Conservation (phyloP, 2,797 vertebrate genomes). For the Argya squamiceps region DNA sequence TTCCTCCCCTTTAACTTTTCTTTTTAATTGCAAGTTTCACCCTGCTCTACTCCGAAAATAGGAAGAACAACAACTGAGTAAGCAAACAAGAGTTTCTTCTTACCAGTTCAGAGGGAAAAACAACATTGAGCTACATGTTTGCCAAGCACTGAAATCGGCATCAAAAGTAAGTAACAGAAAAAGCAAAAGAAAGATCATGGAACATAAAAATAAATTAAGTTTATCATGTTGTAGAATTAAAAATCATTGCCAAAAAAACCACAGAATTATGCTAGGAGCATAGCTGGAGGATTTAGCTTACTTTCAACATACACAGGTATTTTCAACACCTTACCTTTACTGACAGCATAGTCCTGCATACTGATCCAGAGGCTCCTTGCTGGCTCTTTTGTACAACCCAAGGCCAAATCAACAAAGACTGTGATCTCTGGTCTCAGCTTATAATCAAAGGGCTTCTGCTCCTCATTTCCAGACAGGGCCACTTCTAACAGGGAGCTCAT, state of each 20-base stretch:
- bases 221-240: not conserved
- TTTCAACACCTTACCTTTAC: conserved; percentile 85
- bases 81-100: not conserved
- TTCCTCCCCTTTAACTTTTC: not conserved
- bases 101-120: not conserved
- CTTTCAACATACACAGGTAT: not conserved
- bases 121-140: not conserved
- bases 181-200: not conserved
- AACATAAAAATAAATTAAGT: not conserved
- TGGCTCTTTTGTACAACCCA: conserved; percentile 94
- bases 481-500: conserved; percentile 93
- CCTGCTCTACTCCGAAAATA: not conserved
- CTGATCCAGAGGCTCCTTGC: conserved; percentile 94
- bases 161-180: not conserved
- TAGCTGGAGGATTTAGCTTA: not conserved
- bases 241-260: not conserved
- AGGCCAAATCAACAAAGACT: conserved; percentile 88
- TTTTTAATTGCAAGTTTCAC: not conserved
- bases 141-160: not conserved
- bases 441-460: conserved; percentile 95
- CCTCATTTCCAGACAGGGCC: conserved; percentile 93
- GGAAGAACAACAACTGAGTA: not conserved
- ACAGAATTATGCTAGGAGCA: not conserved
- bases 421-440: conserved; percentile 86
- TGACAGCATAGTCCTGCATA: conserved; percentile 95